Evolutionary conservation across 2,797 vertebrate species (phyloP), one percentile per base, ranked within the genome.

Genomic region (Coreius guichenoti): DNA sequence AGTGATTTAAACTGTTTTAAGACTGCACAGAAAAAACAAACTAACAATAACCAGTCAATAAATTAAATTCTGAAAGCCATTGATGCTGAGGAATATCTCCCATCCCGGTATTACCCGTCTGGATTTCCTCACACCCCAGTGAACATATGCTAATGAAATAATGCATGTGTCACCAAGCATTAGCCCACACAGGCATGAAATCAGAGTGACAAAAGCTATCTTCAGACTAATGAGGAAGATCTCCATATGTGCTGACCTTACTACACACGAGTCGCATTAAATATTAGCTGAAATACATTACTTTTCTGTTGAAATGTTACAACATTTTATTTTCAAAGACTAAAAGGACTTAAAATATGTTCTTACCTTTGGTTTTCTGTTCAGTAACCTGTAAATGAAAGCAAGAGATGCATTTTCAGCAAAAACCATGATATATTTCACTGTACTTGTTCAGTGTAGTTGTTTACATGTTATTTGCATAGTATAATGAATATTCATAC

Each of bases 341-440:
- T 68, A 87, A 26, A 78, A 45, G 56, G n/a, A 86, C 61, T 47
- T 51, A 17, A 43, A 81, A 26, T 83, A 82, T 65, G n/a, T 68
- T 91, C 95, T 97, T 94, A 98, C 98, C 97, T 98, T 98, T 99
- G 96, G 97, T 96, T 98, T 98, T 98, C 96, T 96, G 97, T 96
- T 98, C 97, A 96, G 96, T 95, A 96, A 95, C 96, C 97, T 98
- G 93, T 83, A 94, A 92, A 92, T 90, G 70, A 90, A 67, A 83
- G 29, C 8, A 56, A 85, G 36, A 65, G 29, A 33, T 29, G 23
- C 31, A 68, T 56, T 47, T 39, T 81, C 76, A 80, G 63, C 14
- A 45, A 21, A 47, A n/a, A 23, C 73, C 63, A 65, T 80, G 65
- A 76, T 51, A 39, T 68, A 47, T 47, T 73, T 58, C 36, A 63